phyloP scores from a whole-genome alignment of 2,113 vertebrate genomes.

The Aviceda subcristata region DNA sequence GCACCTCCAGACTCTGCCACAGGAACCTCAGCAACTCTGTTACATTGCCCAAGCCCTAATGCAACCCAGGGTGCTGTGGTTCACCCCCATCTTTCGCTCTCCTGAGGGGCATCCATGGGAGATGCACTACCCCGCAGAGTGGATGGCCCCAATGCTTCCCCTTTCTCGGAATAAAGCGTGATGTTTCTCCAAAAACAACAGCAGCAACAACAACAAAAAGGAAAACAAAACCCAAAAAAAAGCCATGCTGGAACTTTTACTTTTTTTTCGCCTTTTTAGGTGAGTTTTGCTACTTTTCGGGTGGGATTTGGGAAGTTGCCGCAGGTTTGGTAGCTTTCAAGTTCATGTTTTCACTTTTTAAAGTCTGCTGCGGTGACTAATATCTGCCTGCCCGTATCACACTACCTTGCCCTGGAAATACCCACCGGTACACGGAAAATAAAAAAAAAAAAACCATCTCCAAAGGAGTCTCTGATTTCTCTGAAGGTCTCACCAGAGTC shows the following conservation, averaged over 20 bases:
- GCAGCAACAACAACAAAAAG: neutral
- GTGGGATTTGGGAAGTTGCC: slow-evolving; percentile 75
- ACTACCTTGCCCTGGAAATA: slow-evolving; percentile 52
- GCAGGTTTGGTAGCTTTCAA: slow-evolving; percentile 6
- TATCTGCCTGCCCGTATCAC: neutral
- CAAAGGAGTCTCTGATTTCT: neutral
- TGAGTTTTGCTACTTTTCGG: slow-evolving; percentile 9
- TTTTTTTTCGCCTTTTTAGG: slow-evolving; percentile 21
- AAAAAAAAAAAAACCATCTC: neutral
- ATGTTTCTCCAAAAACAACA: slow-evolving; percentile 22
- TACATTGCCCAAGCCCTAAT: neutral
- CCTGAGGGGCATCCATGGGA: neutral
- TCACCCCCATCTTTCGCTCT: neutral
- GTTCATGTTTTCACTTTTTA: slow-evolving; percentile 78
- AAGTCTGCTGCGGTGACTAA: slow-evolving; percentile 61
- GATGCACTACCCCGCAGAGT: neutral
- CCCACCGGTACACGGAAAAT: neutral
- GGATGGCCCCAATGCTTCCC: slow-evolving; percentile 47
- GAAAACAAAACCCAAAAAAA: neutral
- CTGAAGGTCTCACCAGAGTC: neutral
- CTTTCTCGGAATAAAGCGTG: slow-evolving; percentile 45
- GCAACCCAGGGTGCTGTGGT: neutral
- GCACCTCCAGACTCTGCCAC: slow-evolving; percentile 32
- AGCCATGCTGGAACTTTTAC: slow-evolving; percentile 10
- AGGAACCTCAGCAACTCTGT: slow-evolving; percentile 36